Conservation (phyloP, 2,113 vertebrate genomes). For the Sus scrofa region DNA sequence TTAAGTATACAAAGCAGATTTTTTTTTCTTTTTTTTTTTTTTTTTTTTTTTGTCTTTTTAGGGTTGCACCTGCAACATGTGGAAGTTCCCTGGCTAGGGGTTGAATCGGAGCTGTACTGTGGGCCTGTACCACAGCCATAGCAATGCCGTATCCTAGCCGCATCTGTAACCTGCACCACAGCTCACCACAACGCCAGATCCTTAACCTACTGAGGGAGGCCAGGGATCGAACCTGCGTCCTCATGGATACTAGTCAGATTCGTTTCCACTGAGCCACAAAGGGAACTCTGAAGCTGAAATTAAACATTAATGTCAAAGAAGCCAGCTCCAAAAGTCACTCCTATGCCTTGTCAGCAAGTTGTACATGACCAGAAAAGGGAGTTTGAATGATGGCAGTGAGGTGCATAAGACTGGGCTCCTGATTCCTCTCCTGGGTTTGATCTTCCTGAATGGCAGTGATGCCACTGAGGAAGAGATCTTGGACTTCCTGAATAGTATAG, state of each 20-base stretch:
- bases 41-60: not conserved
- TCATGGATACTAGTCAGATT: too few relatives aligned
- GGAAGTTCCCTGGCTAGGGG: too few relatives aligned
- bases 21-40: slow-evolving; percentile 30
- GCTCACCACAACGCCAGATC: too few relatives aligned
- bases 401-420: not conserved
- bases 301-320: not conserved
- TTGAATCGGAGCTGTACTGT: too few relatives aligned
- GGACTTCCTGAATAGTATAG: not conserved
- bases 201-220: too few relatives aligned
- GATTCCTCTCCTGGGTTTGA: not conserved
- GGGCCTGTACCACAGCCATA: too few relatives aligned
- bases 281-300: not conserved
- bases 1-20: not conserved
- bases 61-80: too few relatives aligned
- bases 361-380: not conserved
- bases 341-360: not conserved
- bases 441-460: not conserved
- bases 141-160: too few relatives aligned
- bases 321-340: not conserved
- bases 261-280: too few relatives aligned
- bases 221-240: too few relatives aligned
- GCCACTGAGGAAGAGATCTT: not conserved
- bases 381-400: not conserved
- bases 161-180: too few relatives aligned